phyloP scores from a whole-genome alignment of 2,113 vertebrate species.

The Phyllostomus hastatus region DNA sequence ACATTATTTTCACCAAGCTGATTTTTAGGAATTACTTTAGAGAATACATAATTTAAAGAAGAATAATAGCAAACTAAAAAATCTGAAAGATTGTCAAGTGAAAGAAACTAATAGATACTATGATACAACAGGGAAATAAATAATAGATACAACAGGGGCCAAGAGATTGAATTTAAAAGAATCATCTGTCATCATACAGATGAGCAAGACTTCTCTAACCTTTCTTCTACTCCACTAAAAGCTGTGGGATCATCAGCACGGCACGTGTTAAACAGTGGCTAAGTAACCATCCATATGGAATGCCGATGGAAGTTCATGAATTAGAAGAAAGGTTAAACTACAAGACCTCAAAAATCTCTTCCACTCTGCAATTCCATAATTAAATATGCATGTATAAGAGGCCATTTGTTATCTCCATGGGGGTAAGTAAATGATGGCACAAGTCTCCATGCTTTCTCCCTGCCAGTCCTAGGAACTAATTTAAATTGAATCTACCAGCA shows the following conservation, averaged over 20 bases:
- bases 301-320: neutral
- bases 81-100: neutral
- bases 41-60: neutral
- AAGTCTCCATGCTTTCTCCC: neutral
- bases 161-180: neutral
- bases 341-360: constrained; percentile 44
- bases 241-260: neutral
- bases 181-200: neutral
- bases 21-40: neutral
- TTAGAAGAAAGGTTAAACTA: constrained; percentile 42
- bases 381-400: constrained; percentile 47
- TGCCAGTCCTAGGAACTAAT: constrained; percentile 4
- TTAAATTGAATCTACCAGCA: constrained; percentile 6
- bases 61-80: neutral
- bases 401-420: constrained; percentile 45
- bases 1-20: neutral
- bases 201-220: neutral
- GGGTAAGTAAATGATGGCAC: neutral
- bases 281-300: constrained; percentile 16
- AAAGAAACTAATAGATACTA: neutral
- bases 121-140: neutral
- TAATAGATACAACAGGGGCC: neutral
- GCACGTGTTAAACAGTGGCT: neutral
- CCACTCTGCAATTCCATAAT: constrained; percentile 43
- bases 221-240: neutral